Evolutionary conservation across 2,888 invertebrate genomes (phyloP), one percentile per base, ranked within the genome.

Genomic region (Drosophila siamana): DNA sequence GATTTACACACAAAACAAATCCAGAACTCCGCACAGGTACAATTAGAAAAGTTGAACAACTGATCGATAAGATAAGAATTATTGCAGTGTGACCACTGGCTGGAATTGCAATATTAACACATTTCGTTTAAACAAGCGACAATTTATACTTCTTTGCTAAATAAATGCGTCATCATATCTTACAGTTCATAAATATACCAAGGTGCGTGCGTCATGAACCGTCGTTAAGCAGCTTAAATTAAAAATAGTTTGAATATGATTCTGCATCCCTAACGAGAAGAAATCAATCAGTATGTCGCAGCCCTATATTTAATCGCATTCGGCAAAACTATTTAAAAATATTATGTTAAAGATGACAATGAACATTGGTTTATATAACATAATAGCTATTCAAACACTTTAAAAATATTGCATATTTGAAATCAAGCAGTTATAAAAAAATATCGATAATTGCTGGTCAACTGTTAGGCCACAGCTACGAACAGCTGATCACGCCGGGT

Each of bases 381-480:
- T 28, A 28, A 28, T 8, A 19, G 19, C 28, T 2, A 28, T 9
- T 8, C 2, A 28, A 9, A 28, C 3, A 3, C 9, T 11, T 33
- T 30, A 30, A 33, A n/a, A 5, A n/a, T n/a, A 5, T 33, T 33
- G n/a, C 11, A 0, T 3, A 33, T 33, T 33, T 1, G 4, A 33
- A 33, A 33, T 4, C n/a, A n/a, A 13, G 36, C 36, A 13, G 13
- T 36, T 4, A n/a, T n/a, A 5, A 36, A 11, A 5, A 48, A 4
- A 13, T 24, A 47, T 43, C 51, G 30, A 11, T 33, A 41, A 48
- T 43, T 41, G 15, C 4, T 9, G 41, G 52, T n/a, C 54, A 70
- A 91, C 24, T 43, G 46, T 77, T 54, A 69, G 61, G 61, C 64
- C 55, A 69, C 36, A 41, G 4, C 2, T 2, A n/a, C n/a, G 13